phyloP scores from a whole-genome alignment of 2,797 vertebrate genomes.

The Anguilla megastoma region DNA sequence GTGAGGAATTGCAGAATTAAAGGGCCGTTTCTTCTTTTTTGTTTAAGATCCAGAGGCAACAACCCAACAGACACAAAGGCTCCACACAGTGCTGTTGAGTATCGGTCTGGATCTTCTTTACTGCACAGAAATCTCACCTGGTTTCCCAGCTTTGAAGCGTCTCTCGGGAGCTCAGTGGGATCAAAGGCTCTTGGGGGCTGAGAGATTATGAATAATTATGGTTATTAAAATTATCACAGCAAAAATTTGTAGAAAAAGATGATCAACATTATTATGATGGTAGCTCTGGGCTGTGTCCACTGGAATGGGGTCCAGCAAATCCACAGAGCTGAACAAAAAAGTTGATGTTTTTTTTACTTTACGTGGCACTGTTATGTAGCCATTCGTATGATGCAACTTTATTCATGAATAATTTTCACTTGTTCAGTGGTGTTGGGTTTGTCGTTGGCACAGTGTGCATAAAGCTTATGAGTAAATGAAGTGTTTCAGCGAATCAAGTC shows the following conservation, averaged over 20 bases:
- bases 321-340: slow-evolving; percentile 25
- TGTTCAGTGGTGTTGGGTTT: background rate
- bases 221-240: background rate
- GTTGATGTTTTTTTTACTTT: background rate
- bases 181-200: background rate
- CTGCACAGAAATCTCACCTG: slow-evolving; percentile 13
- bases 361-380: background rate
- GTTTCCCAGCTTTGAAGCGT: background rate
- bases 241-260: slow-evolving; percentile 13
- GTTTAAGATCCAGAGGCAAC: background rate
- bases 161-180: background rate
- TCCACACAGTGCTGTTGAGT: background rate
- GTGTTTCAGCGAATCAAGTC: background rate
- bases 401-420: background rate
- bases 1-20: background rate
- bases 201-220: slow-evolving; percentile 7
- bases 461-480: background rate
- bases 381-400: background rate
- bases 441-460: background rate
- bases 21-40: background rate
- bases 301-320: slow-evolving; percentile 22
- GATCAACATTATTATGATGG: background rate
- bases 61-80: background rate
- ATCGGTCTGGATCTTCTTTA: background rate
- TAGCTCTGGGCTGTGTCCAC: slow-evolving; percentile 23